Base-by-base conservation (phyloP, 2,888 invertebrate genomes). In the Tuta absoluta region DNA sequence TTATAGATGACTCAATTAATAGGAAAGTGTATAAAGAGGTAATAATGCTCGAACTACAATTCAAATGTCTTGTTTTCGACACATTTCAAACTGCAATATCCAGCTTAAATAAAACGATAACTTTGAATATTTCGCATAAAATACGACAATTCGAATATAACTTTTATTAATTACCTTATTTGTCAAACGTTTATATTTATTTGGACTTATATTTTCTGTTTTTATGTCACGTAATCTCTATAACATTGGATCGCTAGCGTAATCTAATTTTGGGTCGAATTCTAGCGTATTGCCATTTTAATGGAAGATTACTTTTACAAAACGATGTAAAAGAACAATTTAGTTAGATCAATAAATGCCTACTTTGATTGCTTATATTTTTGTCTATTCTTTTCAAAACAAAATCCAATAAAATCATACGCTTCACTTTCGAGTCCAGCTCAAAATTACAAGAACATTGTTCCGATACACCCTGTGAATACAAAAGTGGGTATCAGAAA, bases 181-280 rank as follows among this genome's bases (percentile, higher is more conserved):
- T 45, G 3, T 8, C 12, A 8, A 37, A 37, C 8, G 10, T 37
- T 37, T 8, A 37, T 5, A 5, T n/a, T n/a, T 5, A 45, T n/a
- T 45, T 17, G 45, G 45, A 45, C n/a, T 45, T 17, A n/a, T 17
- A 45, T 45, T 45, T 17, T 45, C 41, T 14, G 41, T 17, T 45
- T 7, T 45, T 45, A 45, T 45, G n/a, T 45, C 45, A 45, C n/a
- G 17, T 17, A 17, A 45, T n/a, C 45, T 45, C 17, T 17, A 45
- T n/a, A 45, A 45, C 17, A 45, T n/a, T n/a, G 17, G 45, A 45
- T 45, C 17, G 45, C 45, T 45, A 45, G 45, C 45, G 45, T 45
- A 5, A 17, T 45, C 45, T 45, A 45, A 17, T 3, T 41, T 41
- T 45, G 17, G 45, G 4, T 45, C 45, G 41, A 14, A 10, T 14